Evolutionary conservation across 2,888 invertebrate genomes (phyloP), one percentile per base, ranked within the genome.

Genomic region (Andrena camellia): DNA sequence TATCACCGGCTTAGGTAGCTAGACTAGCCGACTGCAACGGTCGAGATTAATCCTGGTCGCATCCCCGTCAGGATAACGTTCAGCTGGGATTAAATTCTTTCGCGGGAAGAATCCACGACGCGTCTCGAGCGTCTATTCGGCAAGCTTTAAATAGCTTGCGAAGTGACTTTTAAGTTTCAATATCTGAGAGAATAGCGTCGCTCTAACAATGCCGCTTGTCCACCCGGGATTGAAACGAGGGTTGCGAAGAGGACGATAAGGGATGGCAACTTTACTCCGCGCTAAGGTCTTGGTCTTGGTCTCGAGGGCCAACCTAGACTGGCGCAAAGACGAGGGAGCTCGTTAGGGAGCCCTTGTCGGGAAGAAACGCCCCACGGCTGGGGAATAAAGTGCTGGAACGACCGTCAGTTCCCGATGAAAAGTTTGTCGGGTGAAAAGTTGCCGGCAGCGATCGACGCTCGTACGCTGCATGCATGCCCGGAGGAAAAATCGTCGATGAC

Each of bases 31-130:
- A 54, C 52, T 52, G 52, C 75, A 13, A 6, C 74, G 57, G 26
- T 5, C 62, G 62, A 64, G 72, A 79, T 84, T 83, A 83, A 84
- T 76, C 70, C 50, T 33, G 52, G 67, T 48, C 67, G 73, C 59
- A 75, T 78, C 83, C 59, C 54, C 52, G 66, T 31, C 52, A 20
- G 72, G 52, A 63, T 73, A 70, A 75, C 76, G 70, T 73, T 83
- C 79, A 57, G 75, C 52, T 33, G 31, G 62, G 33, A 83, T 79
- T 77, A 83, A 83, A 76, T 64, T 33, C 72, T 35, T 26, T 23
- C 52, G 42, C 42, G n/a, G 62, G 48, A 59, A 50, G 50, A 31
- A 48, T 31, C 31, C 54, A 8, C 33, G 17, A 66, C 13, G 54
- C 31, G 62, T 50, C 20, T 23, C 4, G 13, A 48, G 13, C 20